Base-by-base conservation (phyloP, 2,113 vertebrate species). In the Puffinus mauretanicus region DNA sequence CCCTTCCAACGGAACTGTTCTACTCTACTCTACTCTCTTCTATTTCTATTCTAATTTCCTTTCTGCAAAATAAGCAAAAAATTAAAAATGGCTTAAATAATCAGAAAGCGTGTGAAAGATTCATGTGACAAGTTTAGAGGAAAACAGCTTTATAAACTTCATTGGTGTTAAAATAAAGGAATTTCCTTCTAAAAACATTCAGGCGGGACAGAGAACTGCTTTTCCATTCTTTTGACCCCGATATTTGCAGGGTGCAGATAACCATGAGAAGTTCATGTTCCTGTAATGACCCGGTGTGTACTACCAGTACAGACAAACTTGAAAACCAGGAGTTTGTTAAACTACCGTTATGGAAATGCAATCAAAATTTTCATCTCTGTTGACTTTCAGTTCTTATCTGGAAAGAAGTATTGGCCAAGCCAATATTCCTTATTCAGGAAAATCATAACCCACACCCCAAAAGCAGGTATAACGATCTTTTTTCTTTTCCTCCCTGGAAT, bases 221-320 rank as follows among this genome's bases (percentile, higher is more conserved):
- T 57, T 51, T 13, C 21, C 60, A 2, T 36, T 58, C 77, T 30
- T 73, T 55, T 6, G 20, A 49, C 51, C 6, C 14, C 3, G 21
- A 9, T 30, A n/a, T 47, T 47, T 3, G 0, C 12, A 21, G 51
- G 51, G 42, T 40, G 32, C 76, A 71, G 49, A 47, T 7, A 47
- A 21, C 38, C 47, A 8, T 0, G 9, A 44, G 55, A 34, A 40
- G 49, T 13, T 13, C 38, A 55, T 2, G 19, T 2, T 29, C n/a
- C 58, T 20, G 10, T 32, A 13, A n/a, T 0, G 8, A 26, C 9
- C 25, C 11, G 3, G 20, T 0, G 7, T 4, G 30, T n/a, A 4
- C 16, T 3, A 72, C 20, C 7, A 1, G 42, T 3, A 21, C 47
- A 38, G n/a, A 13, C 36, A 12, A 27, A 44, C 47, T 4, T 16